Evolutionary conservation across 2,113 vertebrate genomes (phyloP).

Genomic region (Melierax canorus): DNA sequence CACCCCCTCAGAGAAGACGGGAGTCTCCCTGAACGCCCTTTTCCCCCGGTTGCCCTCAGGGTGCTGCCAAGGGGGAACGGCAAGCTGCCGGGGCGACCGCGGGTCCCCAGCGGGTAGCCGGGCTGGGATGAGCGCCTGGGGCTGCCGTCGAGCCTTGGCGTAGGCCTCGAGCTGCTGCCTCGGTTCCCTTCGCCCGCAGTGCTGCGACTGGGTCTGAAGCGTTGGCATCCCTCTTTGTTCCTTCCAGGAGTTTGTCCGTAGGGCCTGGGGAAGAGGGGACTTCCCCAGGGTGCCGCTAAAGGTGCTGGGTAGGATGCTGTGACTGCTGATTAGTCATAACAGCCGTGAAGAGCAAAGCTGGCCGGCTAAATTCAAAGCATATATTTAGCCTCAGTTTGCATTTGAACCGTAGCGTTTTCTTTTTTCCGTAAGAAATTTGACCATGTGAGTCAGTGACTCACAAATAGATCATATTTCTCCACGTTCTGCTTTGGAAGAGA

Average conservation of each 20-base stretch:
- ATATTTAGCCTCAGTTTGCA: background rate
- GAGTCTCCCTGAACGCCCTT: rapidly evolving
- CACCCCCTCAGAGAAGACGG: rapidly evolving
- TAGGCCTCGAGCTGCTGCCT: background rate
- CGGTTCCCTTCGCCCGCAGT: background rate
- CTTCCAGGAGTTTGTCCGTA: background rate
- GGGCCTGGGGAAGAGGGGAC: background rate
- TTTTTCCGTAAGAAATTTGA: background rate
- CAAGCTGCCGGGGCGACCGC: too few species aligned
- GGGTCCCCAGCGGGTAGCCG: background rate
- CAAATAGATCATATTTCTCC: background rate
- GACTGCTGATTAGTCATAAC: background rate
- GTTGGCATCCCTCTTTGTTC: background rate
- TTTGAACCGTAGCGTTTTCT: background rate
- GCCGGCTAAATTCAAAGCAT: background rate
- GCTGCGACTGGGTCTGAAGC: background rate
- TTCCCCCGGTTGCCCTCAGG: too few species aligned
- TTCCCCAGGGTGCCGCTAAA: background rate
- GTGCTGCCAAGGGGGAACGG: background rate
- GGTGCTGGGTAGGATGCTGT: background rate
- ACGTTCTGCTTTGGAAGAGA: background rate
- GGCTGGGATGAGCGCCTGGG: rapidly evolving
- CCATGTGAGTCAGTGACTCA: conserved; percentile 39
- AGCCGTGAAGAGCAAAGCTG: background rate
- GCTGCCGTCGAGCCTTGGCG: background rate